A percentile compares a stretch with the other conserved stretches of the same genome.
Conservation (phyloP, 2,113 vertebrate genomes). For the Nansenia antarctica region DNA sequence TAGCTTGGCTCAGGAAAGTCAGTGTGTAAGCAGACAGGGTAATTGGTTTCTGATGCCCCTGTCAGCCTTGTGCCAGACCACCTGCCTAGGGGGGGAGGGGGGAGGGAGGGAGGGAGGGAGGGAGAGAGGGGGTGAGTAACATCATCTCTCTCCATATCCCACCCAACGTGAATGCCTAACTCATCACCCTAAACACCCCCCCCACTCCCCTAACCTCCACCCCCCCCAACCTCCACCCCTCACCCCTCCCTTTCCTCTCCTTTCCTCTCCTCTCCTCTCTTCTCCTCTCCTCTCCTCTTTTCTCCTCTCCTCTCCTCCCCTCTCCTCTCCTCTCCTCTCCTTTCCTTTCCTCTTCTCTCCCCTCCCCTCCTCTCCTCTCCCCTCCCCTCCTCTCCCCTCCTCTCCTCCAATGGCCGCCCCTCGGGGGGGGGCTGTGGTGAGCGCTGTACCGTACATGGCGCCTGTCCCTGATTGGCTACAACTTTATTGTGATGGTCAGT, state of each 20-base stretch:
- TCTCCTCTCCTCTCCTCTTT: too few relatives aligned
- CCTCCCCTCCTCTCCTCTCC: neutral
- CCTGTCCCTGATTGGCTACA: neutral
- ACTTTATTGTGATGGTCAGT: conserved; percentile 15
- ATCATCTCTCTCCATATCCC: conserved; percentile 49
- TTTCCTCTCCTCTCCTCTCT: too few relatives aligned
- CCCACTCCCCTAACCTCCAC: neutral
- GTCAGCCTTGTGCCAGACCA: conserved; percentile 79
- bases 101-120: neutral
- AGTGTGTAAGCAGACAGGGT: conserved; percentile 69
- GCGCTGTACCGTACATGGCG: neutral
- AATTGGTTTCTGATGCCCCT: conserved; percentile 84
- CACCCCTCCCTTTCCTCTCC: too few relatives aligned
- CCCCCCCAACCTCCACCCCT: neutral
- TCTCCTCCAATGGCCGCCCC: neutral
- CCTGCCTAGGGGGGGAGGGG: conserved; percentile 60
- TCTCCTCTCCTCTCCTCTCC: too few relatives aligned
- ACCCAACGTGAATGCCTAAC: conserved; percentile 33
- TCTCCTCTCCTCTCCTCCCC: too few relatives aligned
- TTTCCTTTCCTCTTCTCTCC: too few relatives aligned
- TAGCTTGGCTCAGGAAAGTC: conserved; percentile 74
- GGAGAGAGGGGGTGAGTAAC: conserved; percentile 16
- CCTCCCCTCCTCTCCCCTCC: too few relatives aligned
- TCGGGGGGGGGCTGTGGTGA: neutral
- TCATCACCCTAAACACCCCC: neutral